These are phyloP conservation scores for Steatocranus sp. DNA, from an alignment of 2,797 vertebrate genomes.

Conservation along the genomic window DNA sequence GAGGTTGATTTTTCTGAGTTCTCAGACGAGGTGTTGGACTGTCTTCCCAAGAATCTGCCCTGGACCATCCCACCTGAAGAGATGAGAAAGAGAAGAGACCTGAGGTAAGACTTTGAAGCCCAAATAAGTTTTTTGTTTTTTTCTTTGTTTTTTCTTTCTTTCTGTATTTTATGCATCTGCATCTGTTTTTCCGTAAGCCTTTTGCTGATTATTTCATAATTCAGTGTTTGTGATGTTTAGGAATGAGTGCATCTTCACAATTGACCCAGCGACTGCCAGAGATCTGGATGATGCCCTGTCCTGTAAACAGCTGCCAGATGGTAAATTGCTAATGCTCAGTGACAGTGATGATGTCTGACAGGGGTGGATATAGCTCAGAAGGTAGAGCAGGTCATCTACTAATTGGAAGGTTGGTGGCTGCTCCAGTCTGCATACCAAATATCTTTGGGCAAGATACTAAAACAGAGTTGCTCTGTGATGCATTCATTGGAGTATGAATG, in stretches of 20 bases:
- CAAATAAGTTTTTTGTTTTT: accelerated
- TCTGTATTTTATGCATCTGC: not conserved
- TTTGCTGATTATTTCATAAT: slow-evolving; percentile 19
- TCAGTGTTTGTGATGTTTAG: slow-evolving; percentile 61
- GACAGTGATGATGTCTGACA: not conserved
- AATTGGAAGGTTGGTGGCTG: not conserved
- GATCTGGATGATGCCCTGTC: slow-evolving; percentile 97
- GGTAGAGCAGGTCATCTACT: not conserved
- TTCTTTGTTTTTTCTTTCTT: not conserved
- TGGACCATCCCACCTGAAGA: slow-evolving; percentile 87
- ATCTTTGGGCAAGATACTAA: not conserved
- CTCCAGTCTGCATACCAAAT: not conserved
- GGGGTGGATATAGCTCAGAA: not conserved
- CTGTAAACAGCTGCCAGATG: slow-evolving; percentile 89
- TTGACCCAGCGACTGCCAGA: slow-evolving; percentile 92
- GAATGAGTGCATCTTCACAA: slow-evolving; percentile 93
- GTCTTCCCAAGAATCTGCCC: slow-evolving; percentile 85
- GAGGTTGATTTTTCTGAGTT: slow-evolving; percentile 94
- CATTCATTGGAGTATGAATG: not conserved
- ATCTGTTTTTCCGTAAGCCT: not conserved
- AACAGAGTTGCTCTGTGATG: not conserved
- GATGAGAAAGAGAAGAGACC: slow-evolving; percentile 82
- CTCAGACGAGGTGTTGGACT: slow-evolving; percentile 81
- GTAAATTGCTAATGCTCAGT: slow-evolving; percentile 65
- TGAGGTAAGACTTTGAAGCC: slow-evolving; percentile 76